Conservation (phyloP, 2,888 invertebrate genomes). For the Pheosia tremula region DNA sequence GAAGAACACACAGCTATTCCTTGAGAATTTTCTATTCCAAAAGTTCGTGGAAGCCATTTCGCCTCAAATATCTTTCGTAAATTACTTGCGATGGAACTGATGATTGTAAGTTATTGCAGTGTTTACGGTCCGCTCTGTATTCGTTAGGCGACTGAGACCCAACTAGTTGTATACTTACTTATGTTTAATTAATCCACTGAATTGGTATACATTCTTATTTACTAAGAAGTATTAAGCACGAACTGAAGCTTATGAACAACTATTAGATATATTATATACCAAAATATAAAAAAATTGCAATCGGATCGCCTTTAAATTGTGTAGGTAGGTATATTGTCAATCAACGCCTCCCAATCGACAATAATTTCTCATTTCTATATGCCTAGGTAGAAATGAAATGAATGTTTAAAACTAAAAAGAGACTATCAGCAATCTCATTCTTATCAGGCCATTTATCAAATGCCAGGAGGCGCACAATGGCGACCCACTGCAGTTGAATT, state of each 20-base stretch:
- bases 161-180: not conserved
- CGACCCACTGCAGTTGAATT: conserved; percentile 36
- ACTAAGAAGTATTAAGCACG: conserved; percentile 5
- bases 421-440: conserved; percentile 36
- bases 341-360: not conserved
- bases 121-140: conserved; percentile 42
- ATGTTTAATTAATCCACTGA: not conserved
- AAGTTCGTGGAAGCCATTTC: conserved; percentile 65
- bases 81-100: conserved; percentile 63
- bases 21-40: conserved; percentile 69
- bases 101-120: conserved; percentile 58
- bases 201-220: not conserved
- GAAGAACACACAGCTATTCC: conserved; percentile 66
- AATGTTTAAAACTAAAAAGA: conserved; percentile 32
- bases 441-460: conserved; percentile 44
- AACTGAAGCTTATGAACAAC: no score
- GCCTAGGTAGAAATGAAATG: conserved; percentile 20
- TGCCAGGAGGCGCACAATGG: conserved; percentile 37
- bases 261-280: no score
- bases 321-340: no score
- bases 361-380: conserved; percentile 21
- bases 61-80: conserved; percentile 63
- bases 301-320: no score
- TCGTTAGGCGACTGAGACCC: conserved; percentile 19
- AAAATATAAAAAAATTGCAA: no score